Evolutionary conservation across 2,888 invertebrate species (phyloP).

Genomic region (Synanthedon vespiformis): DNA sequence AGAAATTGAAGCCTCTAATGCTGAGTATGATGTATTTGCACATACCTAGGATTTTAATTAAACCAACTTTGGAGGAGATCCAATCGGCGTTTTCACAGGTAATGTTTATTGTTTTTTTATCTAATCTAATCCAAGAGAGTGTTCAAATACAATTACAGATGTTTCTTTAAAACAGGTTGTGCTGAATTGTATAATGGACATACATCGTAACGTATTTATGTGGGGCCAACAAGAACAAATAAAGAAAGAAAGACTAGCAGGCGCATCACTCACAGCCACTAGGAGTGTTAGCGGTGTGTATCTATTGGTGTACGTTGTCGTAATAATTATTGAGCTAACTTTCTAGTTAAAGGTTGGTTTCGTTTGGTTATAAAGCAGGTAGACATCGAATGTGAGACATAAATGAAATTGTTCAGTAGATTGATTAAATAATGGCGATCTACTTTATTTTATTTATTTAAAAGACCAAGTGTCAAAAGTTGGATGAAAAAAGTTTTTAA

Average conservation of each 20-base stretch:
- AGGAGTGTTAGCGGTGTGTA: conserved; percentile 28
- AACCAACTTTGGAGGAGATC: conserved; percentile 77
- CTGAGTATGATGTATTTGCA: conserved; percentile 72
- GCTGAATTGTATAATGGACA: conserved; percentile 76
- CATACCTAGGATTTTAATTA: conserved; percentile 74
- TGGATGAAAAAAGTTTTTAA: too few relatives aligned
- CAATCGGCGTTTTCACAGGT: conserved; percentile 76
- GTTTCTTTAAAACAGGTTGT: conserved; percentile 33
- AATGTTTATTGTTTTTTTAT: conserved; percentile 7
- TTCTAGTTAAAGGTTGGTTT: too few relatives aligned
- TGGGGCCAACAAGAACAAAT: conserved; percentile 81
- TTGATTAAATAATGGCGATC: too few relatives aligned
- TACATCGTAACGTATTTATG: conserved; percentile 77
- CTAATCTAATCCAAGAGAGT: too few relatives aligned
- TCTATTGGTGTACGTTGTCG: not conserved
- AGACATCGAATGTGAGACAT: too few relatives aligned
- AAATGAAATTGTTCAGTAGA: too few relatives aligned
- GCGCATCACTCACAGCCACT: conserved; percentile 14
- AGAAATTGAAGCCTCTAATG: conserved; percentile 69
- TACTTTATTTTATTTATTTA: too few relatives aligned
- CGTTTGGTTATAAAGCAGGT: too few relatives aligned
- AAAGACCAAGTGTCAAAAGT: too few relatives aligned
- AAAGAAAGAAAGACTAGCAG: conserved; percentile 23
- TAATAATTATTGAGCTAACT: not conserved
- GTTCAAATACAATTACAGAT: too few relatives aligned